phyloP scores from a whole-genome alignment of 2,797 vertebrate genomes.

The Centroberyx gerrardi region DNA sequence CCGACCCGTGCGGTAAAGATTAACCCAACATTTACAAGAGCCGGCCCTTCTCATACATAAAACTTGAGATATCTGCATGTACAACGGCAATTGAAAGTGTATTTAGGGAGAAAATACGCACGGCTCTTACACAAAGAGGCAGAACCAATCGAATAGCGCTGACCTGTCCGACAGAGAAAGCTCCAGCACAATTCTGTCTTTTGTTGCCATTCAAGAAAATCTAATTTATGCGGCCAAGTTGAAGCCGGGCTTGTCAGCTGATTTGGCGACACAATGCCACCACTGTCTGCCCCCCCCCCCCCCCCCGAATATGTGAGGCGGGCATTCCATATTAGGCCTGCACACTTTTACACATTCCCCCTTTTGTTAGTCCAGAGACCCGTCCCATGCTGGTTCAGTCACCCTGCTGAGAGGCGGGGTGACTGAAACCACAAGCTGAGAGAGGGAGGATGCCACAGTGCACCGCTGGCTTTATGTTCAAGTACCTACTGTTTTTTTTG shows the following conservation, averaged over 20 bases:
- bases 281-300: constrained; percentile 11
- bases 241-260: constrained; percentile 51
- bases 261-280: constrained; percentile 46
- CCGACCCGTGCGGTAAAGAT: background rate
- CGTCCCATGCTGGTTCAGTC: background rate
- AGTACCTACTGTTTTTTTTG: too few species aligned
- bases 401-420: too few species aligned
- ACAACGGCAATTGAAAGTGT: background rate
- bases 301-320: background rate
- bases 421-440: background rate
- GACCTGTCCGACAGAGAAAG: constrained; percentile 15
- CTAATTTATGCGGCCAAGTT: constrained; percentile 29
- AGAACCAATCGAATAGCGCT: background rate
- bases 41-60: too few species aligned
- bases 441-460: too few species aligned
- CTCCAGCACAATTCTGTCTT: constrained; percentile 2
- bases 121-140: background rate
- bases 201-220: constrained; percentile 27
- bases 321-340: background rate
- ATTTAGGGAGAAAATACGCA: background rate
- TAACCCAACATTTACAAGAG: background rate
- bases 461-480: too few species aligned
- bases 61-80: too few species aligned
- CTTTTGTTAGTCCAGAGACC: background rate
- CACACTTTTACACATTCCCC: background rate